phyloP scores from a whole-genome alignment of 2,113 vertebrate species.

The Origma solitaria region DNA sequence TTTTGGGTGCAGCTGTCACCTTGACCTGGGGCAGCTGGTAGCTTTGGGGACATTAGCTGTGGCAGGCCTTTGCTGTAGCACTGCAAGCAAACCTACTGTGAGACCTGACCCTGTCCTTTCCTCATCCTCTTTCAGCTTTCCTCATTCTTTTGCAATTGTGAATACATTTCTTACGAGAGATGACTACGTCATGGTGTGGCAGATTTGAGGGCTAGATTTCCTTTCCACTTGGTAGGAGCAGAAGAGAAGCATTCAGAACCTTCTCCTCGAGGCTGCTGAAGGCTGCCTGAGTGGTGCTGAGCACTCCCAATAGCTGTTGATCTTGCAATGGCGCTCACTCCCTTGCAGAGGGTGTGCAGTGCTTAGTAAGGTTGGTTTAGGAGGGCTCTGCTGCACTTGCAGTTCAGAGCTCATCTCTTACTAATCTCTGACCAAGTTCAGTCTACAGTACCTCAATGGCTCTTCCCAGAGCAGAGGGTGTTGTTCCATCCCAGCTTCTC shows the following conservation, averaged over 20 bases:
- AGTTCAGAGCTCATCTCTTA: background rate
- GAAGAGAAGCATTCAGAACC: background rate
- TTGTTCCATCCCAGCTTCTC: background rate
- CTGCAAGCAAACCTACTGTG: background rate
- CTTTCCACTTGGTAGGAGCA: background rate
- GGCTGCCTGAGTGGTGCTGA: background rate
- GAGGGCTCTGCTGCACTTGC: background rate
- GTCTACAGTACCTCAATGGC: background rate
- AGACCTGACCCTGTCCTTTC: fast-evolving
- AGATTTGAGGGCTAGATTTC: background rate
- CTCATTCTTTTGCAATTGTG: background rate
- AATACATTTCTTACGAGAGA: background rate
- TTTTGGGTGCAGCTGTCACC: background rate
- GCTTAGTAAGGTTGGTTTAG: background rate
- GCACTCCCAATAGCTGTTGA: background rate
- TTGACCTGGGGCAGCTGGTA: background rate
- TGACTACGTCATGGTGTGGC: background rate
- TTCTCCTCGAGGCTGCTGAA: background rate
- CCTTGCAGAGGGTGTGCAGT: background rate
- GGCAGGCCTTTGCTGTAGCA: background rate
- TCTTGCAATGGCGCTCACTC: background rate
- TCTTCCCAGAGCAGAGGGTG: background rate
- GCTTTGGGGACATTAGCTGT: background rate
- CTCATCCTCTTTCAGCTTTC: background rate
- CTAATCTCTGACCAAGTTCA: background rate